Evolutionary conservation across 64 coral and sea anemone species (phyloP), one percentile per base, ranked within the genome.

Genomic region (Stylophora pistillata): DNA sequence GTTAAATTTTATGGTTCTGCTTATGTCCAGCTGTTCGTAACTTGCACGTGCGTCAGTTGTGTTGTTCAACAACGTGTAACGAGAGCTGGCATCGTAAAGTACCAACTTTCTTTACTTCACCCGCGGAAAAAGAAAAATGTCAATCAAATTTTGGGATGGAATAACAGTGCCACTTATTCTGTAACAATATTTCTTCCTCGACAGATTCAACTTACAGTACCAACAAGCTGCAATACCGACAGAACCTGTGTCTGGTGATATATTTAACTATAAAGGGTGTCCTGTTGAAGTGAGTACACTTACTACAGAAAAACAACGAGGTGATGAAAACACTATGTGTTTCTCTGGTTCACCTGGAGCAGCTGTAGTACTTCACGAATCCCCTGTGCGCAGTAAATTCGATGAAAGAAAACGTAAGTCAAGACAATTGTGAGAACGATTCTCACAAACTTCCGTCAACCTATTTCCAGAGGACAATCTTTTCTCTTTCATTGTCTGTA

Each of bases 191-290:
- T 53, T 13, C 63, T 82, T 21, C 26, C 1, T 70, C 52, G 12
- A 53, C 80, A 84, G 80, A 27, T 84, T 69, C 62, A 84, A 84
- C 62, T 69, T 62, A 13, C 62, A 6, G 10, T 84, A 84, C 80
- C 33, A 84, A 27, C 60, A 69, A 13, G 18, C 16, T 53, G 80
- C 80, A 69, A 47, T 34, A 68, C 80, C 80, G 25, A 84, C 80
- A 26, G 31, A 84, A 53, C 60, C 80, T 26, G 80, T 62, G 13
- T 84, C 62, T 53, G 23, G 28, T 13, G 62, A 84, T 52, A 18
- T 84, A 63, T 84, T 84, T 6, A 84, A 69, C 31, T 15, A 53
- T 6, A 10, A 28, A 69, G 34, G 23, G 31, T 53, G 61, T 69
- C 12, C 32, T 52, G 69, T 23, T 28, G 33, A 84, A 69, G 10